Evolutionary conservation across 2,113 vertebrate species (phyloP).

Genomic region (Isichthys henryi): DNA sequence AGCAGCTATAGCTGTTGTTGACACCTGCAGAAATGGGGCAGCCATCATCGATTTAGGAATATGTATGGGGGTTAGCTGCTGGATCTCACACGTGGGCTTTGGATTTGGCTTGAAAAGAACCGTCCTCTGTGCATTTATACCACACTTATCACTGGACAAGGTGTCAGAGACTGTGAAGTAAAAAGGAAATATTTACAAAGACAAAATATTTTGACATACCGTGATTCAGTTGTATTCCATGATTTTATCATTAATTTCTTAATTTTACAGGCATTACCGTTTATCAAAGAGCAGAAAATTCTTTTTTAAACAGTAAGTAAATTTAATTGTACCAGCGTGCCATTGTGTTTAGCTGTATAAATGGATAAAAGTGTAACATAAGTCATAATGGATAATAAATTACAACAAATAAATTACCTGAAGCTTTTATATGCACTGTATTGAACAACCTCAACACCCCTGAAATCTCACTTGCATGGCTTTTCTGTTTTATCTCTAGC

Average conservation of each 20-base stretch:
- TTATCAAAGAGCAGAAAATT: neutral
- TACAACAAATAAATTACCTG: neutral
- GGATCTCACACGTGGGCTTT: conserved; percentile 34
- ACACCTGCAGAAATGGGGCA: conserved; percentile 58
- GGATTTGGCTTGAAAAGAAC: conserved; percentile 10
- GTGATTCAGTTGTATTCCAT: neutral
- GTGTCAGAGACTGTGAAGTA: neutral
- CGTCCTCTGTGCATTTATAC: conserved; percentile 16
- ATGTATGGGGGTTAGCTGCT: conserved; percentile 49
- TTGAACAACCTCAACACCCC: neutral
- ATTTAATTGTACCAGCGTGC: neutral
- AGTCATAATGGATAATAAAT: neutral
- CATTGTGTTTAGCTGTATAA: neutral
- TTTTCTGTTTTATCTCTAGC: neutral
- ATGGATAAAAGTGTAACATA: neutral
- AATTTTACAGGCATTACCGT: neutral
- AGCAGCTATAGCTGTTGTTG: neutral
- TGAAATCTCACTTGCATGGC: neutral
- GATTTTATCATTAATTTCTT: neutral
- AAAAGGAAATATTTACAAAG: neutral
- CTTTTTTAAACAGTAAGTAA: neutral
- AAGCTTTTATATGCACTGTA: neutral
- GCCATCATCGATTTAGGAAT: conserved; percentile 52
- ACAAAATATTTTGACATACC: neutral
- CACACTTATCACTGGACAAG: conserved; percentile 18